Percentiles rank a stretch among this genome's conserved stretches.
Conservation (phyloP, 2,888 invertebrate species). For the Agonopterix subpropinquella region DNA sequence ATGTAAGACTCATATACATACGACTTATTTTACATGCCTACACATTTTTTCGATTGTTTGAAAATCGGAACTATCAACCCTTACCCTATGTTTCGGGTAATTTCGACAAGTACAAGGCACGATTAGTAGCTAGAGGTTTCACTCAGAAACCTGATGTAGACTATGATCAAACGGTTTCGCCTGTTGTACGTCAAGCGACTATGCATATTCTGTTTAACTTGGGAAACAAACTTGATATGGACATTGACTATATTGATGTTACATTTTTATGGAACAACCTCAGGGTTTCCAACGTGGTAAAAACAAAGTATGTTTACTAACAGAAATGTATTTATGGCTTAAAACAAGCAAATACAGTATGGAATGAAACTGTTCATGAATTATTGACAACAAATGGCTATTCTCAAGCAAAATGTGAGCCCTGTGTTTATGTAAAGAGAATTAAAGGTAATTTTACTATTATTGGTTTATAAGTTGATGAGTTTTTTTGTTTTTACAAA, state of each 20-base stretch:
- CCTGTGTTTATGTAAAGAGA: conserved; percentile 12
- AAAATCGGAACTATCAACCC: no score
- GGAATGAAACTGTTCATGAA: conserved; percentile 14
- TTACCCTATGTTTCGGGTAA: conserved; percentile 2
- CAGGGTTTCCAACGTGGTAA: conserved; percentile 2
- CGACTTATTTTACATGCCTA: no score
- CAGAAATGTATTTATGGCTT: conserved; percentile 17
- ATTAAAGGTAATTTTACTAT: conserved; percentile 6
- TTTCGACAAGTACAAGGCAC: conserved; percentile 7
- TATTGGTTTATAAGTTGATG: conserved; percentile 18
- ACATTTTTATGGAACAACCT: conserved; percentile 8
- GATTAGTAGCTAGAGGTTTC: conserved; percentile 9
- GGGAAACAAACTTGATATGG: conserved; percentile 4
- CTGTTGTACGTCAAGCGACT: conserved; percentile 9
- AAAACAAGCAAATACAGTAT: conserved; percentile 17
- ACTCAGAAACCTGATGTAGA: conserved; percentile 7
- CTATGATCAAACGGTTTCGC: conserved; percentile 11
- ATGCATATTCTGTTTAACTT: conserved; percentile 5
- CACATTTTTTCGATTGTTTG: no score
- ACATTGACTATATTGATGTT: conserved; percentile 15
- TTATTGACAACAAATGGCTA: conserved; percentile 7
- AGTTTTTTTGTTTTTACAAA: conserved; percentile 13
- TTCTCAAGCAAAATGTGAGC: conserved; percentile 11
- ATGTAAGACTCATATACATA: no score
- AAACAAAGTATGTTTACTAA: conserved; percentile 14